Percentiles rank a stretch among this genome's conserved stretches.
Conservation (phyloP, 2,888 invertebrate species). For the Heliconius erato region DNA sequence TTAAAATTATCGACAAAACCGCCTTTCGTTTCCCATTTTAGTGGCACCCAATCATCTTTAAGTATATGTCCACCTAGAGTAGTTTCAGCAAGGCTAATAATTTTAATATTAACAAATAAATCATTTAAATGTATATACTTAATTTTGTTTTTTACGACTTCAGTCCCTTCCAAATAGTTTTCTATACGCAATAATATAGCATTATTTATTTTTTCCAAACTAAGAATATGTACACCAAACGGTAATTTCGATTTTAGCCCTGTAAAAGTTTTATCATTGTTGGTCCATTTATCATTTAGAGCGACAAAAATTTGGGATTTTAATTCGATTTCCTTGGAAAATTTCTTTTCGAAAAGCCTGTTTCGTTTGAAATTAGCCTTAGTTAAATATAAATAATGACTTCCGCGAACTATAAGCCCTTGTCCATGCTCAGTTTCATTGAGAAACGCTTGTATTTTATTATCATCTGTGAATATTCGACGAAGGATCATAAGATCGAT, state of each 20-base stretch:
- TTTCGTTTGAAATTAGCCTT: constrained; percentile 65
- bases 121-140: constrained; percentile 85
- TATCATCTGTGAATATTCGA: constrained; percentile 92
- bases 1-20: constrained; percentile 66
- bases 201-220: constrained; percentile 90
- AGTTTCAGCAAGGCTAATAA: constrained; percentile 86
- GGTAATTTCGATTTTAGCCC: constrained; percentile 87
- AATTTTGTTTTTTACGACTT: constrained; percentile 81
- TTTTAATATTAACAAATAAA: constrained; percentile 84
- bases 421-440: constrained; percentile 63
- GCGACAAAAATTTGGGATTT: constrained; percentile 61
- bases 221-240: constrained; percentile 90
- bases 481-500: constrained; percentile 94
- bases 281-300: neutral
- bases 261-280: constrained; percentile 54
- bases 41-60: constrained; percentile 81
- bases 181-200: constrained; percentile 90
- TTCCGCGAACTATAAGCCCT: constrained; percentile 64
- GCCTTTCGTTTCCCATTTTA: constrained; percentile 79
- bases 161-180: constrained; percentile 90
- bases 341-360: constrained; percentile 72
- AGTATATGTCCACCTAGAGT: constrained; percentile 89
- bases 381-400: constrained; percentile 68
- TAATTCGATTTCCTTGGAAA: constrained; percentile 70
- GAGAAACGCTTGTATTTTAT: constrained; percentile 58